Evolutionary conservation across 2,888 invertebrate species (phyloP).

Genomic region (Tenthredo notha): DNA sequence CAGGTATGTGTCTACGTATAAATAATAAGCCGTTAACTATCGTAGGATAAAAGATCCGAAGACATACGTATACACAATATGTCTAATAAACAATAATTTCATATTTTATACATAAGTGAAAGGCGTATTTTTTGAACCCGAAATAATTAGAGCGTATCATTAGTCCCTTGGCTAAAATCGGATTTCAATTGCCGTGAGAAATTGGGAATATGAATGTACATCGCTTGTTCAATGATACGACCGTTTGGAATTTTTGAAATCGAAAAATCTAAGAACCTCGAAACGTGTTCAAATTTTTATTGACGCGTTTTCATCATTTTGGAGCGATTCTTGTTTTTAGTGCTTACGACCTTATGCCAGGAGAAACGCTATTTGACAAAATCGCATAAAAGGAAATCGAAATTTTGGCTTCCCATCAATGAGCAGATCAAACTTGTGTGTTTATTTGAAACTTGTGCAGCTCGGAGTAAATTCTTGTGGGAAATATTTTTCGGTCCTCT

Average conservation of each 20-base stretch:
- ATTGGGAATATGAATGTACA: background rate
- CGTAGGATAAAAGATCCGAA: background rate
- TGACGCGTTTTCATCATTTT: too few species aligned
- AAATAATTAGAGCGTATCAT: background rate
- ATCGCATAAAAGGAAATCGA: too few species aligned
- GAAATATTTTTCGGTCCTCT: conserved; percentile 31
- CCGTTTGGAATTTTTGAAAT: too few species aligned
- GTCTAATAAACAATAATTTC: background rate
- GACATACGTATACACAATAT: background rate
- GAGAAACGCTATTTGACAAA: too few species aligned
- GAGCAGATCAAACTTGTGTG: background rate
- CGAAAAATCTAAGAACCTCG: too few species aligned
- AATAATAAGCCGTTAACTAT: conserved; percentile 7
- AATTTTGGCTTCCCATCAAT: too few species aligned
- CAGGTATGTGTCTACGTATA: background rate
- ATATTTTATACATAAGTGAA: background rate
- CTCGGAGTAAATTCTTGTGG: background rate
- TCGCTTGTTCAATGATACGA: background rate
- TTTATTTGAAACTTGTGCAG: background rate
- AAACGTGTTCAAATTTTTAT: too few species aligned
- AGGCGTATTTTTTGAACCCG: background rate
- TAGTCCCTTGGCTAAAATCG: background rate
- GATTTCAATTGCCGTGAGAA: background rate
- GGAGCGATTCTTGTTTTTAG: too few species aligned
- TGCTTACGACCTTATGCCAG: too few species aligned